phyloP scores from a whole-genome alignment of 2,888 invertebrate genomes.

The Sarcophaga caerulescens region DNA sequence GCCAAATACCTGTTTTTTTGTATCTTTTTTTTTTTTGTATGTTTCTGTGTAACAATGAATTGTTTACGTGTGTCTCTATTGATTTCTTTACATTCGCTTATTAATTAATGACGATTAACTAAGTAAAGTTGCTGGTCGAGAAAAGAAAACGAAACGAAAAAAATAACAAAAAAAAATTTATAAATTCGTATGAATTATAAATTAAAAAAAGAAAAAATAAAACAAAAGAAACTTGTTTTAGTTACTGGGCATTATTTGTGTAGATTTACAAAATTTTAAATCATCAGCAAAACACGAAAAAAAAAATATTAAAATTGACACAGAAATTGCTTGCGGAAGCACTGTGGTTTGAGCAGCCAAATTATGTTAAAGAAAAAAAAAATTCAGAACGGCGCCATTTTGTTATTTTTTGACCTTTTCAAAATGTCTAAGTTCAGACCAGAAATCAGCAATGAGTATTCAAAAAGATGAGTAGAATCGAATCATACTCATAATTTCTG shows the following conservation, averaged over 20 bases:
- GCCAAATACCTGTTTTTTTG: neutral
- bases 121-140: too few species aligned
- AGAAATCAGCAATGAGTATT: too few species aligned
- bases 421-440: too few species aligned
- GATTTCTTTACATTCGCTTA: neutral
- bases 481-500: too few species aligned
- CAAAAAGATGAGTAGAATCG: too few species aligned
- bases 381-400: too few species aligned
- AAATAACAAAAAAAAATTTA: neutral
- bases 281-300: neutral
- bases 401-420: too few species aligned
- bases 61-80: neutral
- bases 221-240: neutral
- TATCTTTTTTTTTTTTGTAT: too few species aligned
- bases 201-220: neutral
- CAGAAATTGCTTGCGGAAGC: neutral
- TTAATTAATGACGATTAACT: slow-evolving; percentile 1
- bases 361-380: too few species aligned
- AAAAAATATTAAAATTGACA: neutral
- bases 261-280: neutral
- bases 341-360: neutral
- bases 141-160: slow-evolving; percentile 2
- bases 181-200: neutral
- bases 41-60: slow-evolving; percentile 4
- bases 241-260: neutral